phyloP scores from a whole-genome alignment of 2,113 vertebrate species.

The Alectura lathami region DNA sequence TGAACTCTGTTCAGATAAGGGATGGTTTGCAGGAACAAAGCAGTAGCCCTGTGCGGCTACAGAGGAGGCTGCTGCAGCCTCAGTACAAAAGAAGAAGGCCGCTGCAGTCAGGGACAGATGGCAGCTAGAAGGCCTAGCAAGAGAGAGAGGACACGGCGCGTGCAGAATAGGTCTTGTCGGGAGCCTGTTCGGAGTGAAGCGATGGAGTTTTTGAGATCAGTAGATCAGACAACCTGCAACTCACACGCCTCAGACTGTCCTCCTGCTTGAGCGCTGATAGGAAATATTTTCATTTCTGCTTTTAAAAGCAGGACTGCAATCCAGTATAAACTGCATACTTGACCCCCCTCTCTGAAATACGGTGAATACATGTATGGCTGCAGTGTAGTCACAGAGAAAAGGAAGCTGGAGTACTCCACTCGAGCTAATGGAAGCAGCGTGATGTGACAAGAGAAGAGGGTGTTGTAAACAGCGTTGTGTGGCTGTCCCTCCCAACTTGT shows the following conservation, averaged over 20 bases:
- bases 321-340: not conserved
- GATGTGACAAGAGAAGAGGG: not conserved
- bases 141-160: not conserved
- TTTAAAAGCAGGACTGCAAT: not conserved
- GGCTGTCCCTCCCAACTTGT: not conserved
- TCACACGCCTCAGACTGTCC: not conserved
- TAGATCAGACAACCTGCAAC: not conserved
- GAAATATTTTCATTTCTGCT: not conserved
- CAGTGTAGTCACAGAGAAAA: not conserved
- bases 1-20: not conserved
- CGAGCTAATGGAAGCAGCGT: not conserved
- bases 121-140: not conserved
- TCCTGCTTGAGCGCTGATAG: not conserved
- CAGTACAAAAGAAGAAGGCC: not conserved
- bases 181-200: not conserved
- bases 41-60: not conserved
- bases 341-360: not conserved
- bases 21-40: not conserved
- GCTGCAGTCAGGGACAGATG: not conserved
- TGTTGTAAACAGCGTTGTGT: not conserved
- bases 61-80: not conserved
- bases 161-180: not conserved
- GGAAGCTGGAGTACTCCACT: slow-evolving; percentile 25
- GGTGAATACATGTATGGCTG: not conserved
- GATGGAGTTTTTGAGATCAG: not conserved